Evolutionary conservation across 2,113 vertebrate species (phyloP).

Genomic region (Apodemus speciosus): DNA sequence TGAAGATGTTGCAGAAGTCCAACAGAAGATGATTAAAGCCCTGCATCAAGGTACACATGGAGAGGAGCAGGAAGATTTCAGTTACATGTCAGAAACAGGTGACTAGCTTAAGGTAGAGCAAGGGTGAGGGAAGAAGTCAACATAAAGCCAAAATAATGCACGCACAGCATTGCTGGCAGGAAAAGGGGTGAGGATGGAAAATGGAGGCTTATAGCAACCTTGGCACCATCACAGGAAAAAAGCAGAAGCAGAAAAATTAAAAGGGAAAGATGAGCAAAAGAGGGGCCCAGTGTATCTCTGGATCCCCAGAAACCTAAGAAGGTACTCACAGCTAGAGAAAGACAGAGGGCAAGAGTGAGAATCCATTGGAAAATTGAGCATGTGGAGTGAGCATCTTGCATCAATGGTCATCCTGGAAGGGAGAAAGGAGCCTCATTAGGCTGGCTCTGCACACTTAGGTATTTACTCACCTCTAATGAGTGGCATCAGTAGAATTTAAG

Average conservation of each 20-base stretch:
- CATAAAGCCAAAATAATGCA: slow-evolving; percentile 45
- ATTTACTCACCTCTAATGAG: slow-evolving; percentile 11
- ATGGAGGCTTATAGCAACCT: slow-evolving; percentile 16
- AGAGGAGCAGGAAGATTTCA: slow-evolving; percentile 40
- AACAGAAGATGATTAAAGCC: slow-evolving; percentile 45
- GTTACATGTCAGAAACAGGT: slow-evolving; percentile 2
- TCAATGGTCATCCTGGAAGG: slow-evolving; percentile 94
- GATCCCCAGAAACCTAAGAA: slow-evolving; percentile 65
- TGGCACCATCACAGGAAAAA: slow-evolving; percentile 70
- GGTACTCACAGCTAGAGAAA: slow-evolving; percentile 98
- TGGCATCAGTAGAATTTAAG: slow-evolving; percentile 22
- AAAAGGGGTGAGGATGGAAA: slow-evolving; percentile 63
- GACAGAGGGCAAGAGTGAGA: slow-evolving; percentile 97
- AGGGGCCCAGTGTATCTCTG: slow-evolving; percentile 60
- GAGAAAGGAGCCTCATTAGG: slow-evolving; percentile 68
- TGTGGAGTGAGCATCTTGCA: slow-evolving; percentile 94
- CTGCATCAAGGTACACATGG: slow-evolving; percentile 45
- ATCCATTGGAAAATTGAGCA: slow-evolving; percentile 98
- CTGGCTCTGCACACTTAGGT: neutral
- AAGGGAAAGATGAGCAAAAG: slow-evolving; percentile 65
- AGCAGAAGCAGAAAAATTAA: slow-evolving; percentile 58
- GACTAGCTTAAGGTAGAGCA: slow-evolving; percentile 9
- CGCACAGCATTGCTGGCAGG: slow-evolving; percentile 44
- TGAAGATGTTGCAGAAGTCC: slow-evolving; percentile 42
- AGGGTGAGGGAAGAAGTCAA: slow-evolving; percentile 15